Evolutionary conservation across 2,888 invertebrate species (phyloP), one percentile per base, ranked within the genome.

Genomic region (Melikaiella ostensackeni): DNA sequence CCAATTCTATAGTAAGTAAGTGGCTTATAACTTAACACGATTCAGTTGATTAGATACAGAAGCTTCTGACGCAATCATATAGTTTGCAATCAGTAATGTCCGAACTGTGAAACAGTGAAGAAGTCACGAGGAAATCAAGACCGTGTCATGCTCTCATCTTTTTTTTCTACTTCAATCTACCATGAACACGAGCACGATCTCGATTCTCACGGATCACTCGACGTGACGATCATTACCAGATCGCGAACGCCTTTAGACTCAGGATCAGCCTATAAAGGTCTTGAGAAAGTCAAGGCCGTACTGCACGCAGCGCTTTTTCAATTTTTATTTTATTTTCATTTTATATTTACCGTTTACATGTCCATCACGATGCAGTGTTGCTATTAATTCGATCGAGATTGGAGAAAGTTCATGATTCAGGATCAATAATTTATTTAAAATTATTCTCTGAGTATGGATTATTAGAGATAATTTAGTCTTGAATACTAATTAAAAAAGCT

Each of bases 231-330:
- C 77, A 77, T 77, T 77, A 77, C 46, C 57, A 75, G 77, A 63
- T 70, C 46, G 74, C 35, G 74, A 63, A 57, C 62, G 55, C 76
- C 62, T 62, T 46, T 42, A 24, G 42, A 66, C 27, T 66, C 50
- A 55, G 50, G 70, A 70, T 70, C 70, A 63, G 50, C 35, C 55
- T 35, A 33, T 33, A 33, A 76, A 80, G 79, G 77, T 79, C 78
- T 74, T 73, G 82, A 80, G 85, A 83, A 85, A 85, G 85, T 84
- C 85, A 85, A 84, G 85, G 83, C 78, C 82, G 24, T 19, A 70
- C 55, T 57, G 38, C 59, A 59, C 70, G 76, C 76, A 57, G 38
- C 30, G 13, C 13, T 46, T 46, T 66, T 66, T 27, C 8, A 9
- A 30, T 46, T 27, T 66, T 66, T 66, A 4, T 35, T 64, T 38